These are phyloP conservation scores for Ochotona princeps DNA, from an alignment of 2,113 vertebrate genomes.

Conservation along the genomic window DNA sequence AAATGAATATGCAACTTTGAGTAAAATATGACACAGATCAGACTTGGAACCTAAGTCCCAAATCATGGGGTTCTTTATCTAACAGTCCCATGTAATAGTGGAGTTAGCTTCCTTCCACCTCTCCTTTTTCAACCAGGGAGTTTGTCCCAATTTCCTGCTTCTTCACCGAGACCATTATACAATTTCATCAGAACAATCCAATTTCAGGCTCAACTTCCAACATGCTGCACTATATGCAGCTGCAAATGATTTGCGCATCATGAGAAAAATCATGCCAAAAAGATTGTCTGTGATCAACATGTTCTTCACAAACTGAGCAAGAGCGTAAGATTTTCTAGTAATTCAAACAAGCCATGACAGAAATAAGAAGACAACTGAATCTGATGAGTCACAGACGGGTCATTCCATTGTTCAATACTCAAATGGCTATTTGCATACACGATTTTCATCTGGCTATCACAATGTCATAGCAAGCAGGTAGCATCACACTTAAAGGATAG, in stretches of 20 bases:
- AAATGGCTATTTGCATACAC: not conserved
- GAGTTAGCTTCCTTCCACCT: not conserved
- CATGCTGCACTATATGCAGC: not conserved
- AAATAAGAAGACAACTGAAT: conserved; percentile 13
- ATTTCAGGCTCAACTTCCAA: not conserved
- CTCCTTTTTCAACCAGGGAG: not conserved
- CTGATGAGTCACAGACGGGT: not conserved
- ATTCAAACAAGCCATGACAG: not conserved
- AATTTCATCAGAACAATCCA: not conserved
- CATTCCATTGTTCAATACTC: not conserved
- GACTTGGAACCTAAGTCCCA: not conserved
- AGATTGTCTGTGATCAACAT: not conserved
- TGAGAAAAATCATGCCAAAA: not conserved
- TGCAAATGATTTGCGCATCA: not conserved
- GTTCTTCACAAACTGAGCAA: not conserved
- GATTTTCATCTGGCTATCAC: not conserved
- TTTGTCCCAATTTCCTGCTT: not conserved
- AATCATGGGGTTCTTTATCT: not conserved
- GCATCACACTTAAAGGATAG: not conserved
- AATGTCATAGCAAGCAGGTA: not conserved
- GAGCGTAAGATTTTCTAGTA: not conserved
- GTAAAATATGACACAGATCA: not conserved
- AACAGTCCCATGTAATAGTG: not conserved
- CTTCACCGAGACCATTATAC: not conserved
- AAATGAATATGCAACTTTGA: not conserved